A percentile compares a stretch with the other conserved stretches of the same genome.
Evolutionary conservation across 2,113 vertebrate genomes (phyloP).

Genomic region (Scomber scombrus): DNA sequence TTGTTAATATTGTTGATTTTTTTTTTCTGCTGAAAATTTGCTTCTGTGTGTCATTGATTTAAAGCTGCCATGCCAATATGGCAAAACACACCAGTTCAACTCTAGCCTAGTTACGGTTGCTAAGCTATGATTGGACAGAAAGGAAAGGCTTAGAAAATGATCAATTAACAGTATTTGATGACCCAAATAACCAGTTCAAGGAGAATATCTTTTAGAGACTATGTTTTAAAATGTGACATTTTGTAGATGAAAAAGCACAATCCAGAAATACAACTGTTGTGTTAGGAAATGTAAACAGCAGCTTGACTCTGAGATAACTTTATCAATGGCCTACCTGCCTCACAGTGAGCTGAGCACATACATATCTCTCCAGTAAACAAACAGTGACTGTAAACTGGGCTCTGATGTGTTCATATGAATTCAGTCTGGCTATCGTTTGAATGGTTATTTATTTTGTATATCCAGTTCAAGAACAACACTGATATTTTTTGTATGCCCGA

Average conservation of each 20-base stretch:
- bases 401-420: conserved; percentile 22
- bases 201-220: neutral
- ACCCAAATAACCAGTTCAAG: neutral
- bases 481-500: neutral
- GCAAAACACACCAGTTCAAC: too few relatives aligned
- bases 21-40: neutral
- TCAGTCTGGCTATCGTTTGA: conserved; percentile 1
- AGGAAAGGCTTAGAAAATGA: too few relatives aligned
- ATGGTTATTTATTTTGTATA: neutral
- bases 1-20: too few relatives aligned
- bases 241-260: neutral
- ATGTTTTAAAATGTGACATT: neutral
- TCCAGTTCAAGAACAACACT: neutral
- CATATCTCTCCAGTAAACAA: conserved; percentile 5
- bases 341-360: conserved; percentile 9
- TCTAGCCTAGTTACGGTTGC: too few relatives aligned
- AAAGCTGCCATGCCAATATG: too few relatives aligned
- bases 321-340: conserved; percentile 14
- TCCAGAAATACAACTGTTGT: conserved; percentile 9
- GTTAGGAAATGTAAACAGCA: conserved; percentile 27
- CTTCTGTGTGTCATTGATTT: too few relatives aligned
- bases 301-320: conserved; percentile 29
- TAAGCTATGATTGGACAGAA: too few relatives aligned
- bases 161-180: neutral
- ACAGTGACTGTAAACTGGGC: conserved; percentile 3